These are phyloP conservation scores for Onychorhynchus coronatus DNA, from an alignment of 2,113 vertebrate species.

Conservation along the genomic window DNA sequence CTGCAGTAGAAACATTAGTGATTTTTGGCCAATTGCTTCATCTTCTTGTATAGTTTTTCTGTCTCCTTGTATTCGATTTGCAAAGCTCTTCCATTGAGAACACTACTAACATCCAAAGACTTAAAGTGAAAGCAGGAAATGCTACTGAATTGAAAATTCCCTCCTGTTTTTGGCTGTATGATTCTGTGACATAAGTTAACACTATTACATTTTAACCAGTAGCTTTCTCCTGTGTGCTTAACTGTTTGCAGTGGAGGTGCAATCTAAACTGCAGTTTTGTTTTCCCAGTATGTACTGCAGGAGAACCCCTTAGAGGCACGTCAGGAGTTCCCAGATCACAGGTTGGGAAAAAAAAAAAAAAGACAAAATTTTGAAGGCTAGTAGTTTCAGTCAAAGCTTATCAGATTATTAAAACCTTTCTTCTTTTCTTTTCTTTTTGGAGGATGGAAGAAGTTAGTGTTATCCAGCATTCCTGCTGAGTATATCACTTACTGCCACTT, in stretches of 20 bases:
- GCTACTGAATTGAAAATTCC: not conserved
- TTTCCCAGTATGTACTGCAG: not conserved
- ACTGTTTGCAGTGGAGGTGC: not conserved
- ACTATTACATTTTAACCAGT: not conserved
- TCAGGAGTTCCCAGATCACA: not conserved
- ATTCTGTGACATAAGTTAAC: not conserved
- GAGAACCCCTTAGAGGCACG: not conserved
- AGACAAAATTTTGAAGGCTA: not conserved
- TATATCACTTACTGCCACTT: slow-evolving; percentile 15
- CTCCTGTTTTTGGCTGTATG: not conserved
- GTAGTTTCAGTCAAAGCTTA: not conserved
- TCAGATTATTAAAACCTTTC: slow-evolving; percentile 12
- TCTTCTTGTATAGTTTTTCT: not conserved
- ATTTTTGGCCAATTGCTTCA: not conserved
- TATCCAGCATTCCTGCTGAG: slow-evolving; percentile 22
- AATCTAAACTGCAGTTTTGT: not conserved
- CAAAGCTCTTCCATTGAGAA: not conserved
- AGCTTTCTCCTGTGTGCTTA: not conserved
- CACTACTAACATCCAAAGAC: not conserved
- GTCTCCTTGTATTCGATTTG: not conserved
- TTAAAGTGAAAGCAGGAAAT: not conserved
- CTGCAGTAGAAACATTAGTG: not conserved
- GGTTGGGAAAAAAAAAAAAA: not conserved
- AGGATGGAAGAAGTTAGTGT: slow-evolving; percentile 54
- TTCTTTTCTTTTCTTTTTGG: slow-evolving; percentile 53